These are phyloP conservation scores for Idris sp. DNA, from an alignment of 1,140 invertebrate species.

Conservation along the genomic window DNA sequence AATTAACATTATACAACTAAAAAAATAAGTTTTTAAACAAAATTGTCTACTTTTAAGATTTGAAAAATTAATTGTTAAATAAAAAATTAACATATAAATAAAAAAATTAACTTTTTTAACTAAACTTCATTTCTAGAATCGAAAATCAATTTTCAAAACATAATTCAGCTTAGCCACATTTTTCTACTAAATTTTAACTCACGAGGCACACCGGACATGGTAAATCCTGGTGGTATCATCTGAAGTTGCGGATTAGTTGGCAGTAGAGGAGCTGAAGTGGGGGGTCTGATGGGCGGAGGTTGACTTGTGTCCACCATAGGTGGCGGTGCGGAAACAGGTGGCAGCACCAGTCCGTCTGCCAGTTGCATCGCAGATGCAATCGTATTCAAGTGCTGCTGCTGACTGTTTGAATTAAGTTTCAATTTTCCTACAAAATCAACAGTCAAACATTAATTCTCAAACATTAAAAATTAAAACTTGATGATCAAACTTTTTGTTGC, in stretches of 20 bases:
- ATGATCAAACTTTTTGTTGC: too few species aligned
- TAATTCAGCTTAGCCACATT: too few species aligned
- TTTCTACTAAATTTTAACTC: too few species aligned
- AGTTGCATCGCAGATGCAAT: constrained; percentile 14
- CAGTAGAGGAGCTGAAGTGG: constrained; percentile 76
- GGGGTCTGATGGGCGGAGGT: constrained; percentile 79
- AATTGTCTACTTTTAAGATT: too few species aligned
- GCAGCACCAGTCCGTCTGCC: constrained; percentile 69
- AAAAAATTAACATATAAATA: too few species aligned
- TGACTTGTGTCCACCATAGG: constrained; percentile 81
- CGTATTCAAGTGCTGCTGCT: constrained; percentile 39
- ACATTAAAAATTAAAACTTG: too few species aligned
- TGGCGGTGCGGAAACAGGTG: constrained; percentile 57
- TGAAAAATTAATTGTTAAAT: too few species aligned
- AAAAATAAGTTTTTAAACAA: too few species aligned
- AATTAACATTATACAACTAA: too few species aligned
- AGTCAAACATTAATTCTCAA: too few species aligned
- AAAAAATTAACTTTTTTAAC: too few species aligned
- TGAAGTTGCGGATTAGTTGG: constrained; percentile 78
- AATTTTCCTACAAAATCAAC: constrained; percentile 69
- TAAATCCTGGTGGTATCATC: constrained; percentile 78
- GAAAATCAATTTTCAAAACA: not conserved
- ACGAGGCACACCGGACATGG: constrained; percentile 78
- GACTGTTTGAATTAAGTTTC: constrained; percentile 67
- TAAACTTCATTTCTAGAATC: too few species aligned